Conservation (phyloP, 2,888 invertebrate genomes). For the Augiades crinisus region DNA sequence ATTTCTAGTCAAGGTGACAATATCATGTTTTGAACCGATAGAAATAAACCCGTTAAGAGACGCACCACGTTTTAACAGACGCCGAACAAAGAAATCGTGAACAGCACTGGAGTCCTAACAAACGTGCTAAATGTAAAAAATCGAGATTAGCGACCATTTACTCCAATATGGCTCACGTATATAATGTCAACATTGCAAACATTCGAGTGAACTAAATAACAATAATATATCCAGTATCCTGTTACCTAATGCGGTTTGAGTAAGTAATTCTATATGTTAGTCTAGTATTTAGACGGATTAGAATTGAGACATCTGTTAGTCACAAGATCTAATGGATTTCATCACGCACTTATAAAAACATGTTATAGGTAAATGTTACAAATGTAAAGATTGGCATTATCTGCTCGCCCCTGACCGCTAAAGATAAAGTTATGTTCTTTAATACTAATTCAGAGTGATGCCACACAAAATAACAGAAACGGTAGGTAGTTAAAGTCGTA, state of each 20-base stretch:
- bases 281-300: slow-evolving; percentile 12
- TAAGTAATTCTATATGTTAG: slow-evolving; percentile 10
- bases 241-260: slow-evolving; percentile 21
- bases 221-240: slow-evolving; percentile 7
- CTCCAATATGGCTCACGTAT: slow-evolving; percentile 2
- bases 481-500: too few relatives aligned
- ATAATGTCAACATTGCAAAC: slow-evolving; percentile 4
- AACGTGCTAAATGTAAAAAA: slow-evolving; percentile 41
- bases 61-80: slow-evolving; percentile 43
- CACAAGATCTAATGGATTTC: slow-evolving; percentile 22
- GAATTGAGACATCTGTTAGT: slow-evolving; percentile 15
- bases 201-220: slow-evolving; percentile 2
- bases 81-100: slow-evolving; percentile 53
- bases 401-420: neutral
- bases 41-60: slow-evolving; percentile 40
- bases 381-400: slow-evolving; percentile 8
- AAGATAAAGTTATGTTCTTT: slow-evolving; percentile 1
- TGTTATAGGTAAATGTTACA: neutral
- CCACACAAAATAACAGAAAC: too few relatives aligned
- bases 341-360: slow-evolving; percentile 6
- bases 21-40: slow-evolving; percentile 35
- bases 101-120: slow-evolving; percentile 41
- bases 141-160: slow-evolving; percentile 26
- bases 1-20: slow-evolving; percentile 40
- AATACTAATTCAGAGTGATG: too few relatives aligned